Conservation (phyloP, 2,888 invertebrate species). For the Leptarthrus brevirostris region DNA sequence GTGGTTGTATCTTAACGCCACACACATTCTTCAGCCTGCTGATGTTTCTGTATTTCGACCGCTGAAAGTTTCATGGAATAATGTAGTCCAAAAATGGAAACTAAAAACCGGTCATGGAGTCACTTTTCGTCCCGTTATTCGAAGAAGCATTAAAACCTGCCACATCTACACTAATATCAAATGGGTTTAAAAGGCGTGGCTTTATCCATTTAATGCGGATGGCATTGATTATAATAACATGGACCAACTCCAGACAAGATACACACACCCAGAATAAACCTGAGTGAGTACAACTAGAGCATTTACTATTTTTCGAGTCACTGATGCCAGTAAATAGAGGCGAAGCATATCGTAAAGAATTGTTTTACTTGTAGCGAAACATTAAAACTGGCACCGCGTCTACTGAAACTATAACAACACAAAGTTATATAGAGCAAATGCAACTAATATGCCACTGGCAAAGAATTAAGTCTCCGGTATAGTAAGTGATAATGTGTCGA, state of each 20-base stretch:
- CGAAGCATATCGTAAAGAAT: neutral
- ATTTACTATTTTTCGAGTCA: neutral
- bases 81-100: neutral
- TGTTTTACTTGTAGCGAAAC: neutral
- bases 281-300: neutral
- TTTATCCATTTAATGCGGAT: neutral
- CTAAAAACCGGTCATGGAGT: neutral
- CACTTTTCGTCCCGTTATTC: neutral
- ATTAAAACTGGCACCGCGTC: neutral
- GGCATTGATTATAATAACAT: neutral
- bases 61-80: neutral
- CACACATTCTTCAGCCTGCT: neutral
- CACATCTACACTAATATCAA: neutral
- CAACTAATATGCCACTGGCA: neutral
- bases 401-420: neutral
- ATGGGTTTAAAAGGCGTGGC: neutral
- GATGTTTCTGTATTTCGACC: conserved; percentile 3
- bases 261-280: neutral
- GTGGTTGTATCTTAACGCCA: neutral
- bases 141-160: neutral
- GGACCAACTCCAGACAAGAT: neutral
- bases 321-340: neutral
- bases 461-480: no score
- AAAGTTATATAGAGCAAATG: neutral
- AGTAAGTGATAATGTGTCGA: no score